Evolutionary conservation across 2,113 vertebrate genomes (phyloP), one percentile per base, ranked within the genome.

Genomic region (Anoplopoma fimbria): DNA sequence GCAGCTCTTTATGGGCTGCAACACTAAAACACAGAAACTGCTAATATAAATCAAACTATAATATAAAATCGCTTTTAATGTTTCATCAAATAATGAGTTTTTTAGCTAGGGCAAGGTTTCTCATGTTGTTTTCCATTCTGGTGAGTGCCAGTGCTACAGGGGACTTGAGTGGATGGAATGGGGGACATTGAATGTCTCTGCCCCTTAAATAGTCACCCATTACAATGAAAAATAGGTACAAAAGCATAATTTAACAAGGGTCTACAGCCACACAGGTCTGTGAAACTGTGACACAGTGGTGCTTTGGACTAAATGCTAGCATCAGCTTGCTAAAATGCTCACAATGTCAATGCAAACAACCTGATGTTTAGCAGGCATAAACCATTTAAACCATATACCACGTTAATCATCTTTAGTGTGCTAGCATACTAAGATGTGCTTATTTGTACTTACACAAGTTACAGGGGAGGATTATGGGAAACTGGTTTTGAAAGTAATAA

Each of bases 1-100:
- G 86, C 77, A 77, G 78, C 57, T 88, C 85, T 87, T 87, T 88
- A 91, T 91, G 75, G 81, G 73, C 36, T 77, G 55, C 67, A 84
- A 82, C 65, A 73, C 65, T 92, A 77, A 92, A 89, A 86, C 74
- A 79, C 34, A 75, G 53, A 74, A 86, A 84, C 80, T 78, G 31
- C 60, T 74, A 36, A 71, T 42, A 87, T 91, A 84, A 93, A 89
- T 91, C 86, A 90, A 77, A 63, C 74, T 53, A 7, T 70, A 61
- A 64, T 64, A 79, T 82, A 76, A 82, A 86, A 82, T n/a, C 36
- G 83, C 77, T 89, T 84, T 89, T 83, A 87, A 88, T 85, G 71
- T 73, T 81, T 83, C 58, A 85, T 87, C 68, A 81, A 82, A 87
- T 77, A 81, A 80, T 69, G 58, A 64, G 69, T 42, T 80, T 84